Conservation (phyloP, 2,113 vertebrate genomes). For the Nerophis ophidion region DNA sequence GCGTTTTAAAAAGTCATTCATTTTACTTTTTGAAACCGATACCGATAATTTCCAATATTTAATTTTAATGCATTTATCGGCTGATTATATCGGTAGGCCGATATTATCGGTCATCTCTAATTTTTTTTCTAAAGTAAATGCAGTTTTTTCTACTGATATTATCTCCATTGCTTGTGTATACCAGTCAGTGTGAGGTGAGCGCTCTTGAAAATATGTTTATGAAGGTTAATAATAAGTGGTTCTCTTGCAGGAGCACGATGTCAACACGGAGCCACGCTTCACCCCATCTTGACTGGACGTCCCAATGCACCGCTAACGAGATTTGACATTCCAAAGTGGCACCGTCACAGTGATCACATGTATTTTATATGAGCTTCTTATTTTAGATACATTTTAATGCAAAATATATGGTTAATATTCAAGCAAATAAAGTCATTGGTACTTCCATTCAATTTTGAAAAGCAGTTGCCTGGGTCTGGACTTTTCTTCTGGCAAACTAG, state of each 20-base stretch:
- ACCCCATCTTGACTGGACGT: constrained; percentile 35
- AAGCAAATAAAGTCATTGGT: constrained; percentile 27
- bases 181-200: no score
- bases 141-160: no score
- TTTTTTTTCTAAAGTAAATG: no score
- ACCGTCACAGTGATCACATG: background rate
- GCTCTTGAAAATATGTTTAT: no score
- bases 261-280: constrained; percentile 73
- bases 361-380: background rate
- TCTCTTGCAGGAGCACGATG: constrained; percentile 77
- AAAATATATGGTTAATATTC: background rate
- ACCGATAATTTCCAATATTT: no score
- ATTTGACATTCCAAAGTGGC: background rate
- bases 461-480: background rate
- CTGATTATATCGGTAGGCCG: no score
- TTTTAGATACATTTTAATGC: background rate
- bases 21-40: no score
- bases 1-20: no score
- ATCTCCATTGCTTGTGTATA: no score
- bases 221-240: background rate
- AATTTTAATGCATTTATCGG: no score
- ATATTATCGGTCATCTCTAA: no score
- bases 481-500: no score
- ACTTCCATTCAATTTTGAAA: constrained; percentile 23
- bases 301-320: background rate